Percentiles rank a stretch among this genome's conserved stretches.
Conservation (phyloP, 2,888 invertebrate species). For the Morpho achilles region DNA sequence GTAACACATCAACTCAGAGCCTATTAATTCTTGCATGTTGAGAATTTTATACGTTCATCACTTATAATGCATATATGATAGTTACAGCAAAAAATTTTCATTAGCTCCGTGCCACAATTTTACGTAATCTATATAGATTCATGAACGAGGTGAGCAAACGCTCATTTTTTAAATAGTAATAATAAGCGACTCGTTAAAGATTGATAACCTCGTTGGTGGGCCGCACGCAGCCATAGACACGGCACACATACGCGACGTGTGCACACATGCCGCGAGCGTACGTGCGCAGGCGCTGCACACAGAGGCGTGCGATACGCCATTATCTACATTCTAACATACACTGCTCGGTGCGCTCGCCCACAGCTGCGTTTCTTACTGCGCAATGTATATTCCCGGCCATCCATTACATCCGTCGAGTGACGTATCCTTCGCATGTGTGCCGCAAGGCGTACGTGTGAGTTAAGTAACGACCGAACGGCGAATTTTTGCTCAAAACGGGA, state of each 20-base stretch:
- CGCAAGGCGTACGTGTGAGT: conserved; percentile 33
- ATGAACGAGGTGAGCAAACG: conserved; percentile 38
- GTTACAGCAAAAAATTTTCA: neutral
- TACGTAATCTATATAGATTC: conserved; percentile 28
- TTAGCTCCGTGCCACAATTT: conserved; percentile 5
- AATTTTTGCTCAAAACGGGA: conserved; percentile 23
- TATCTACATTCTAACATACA: conserved; percentile 40
- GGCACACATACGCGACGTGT: conserved; percentile 32
- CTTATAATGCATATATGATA: conserved; percentile 4
- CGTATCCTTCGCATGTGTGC: conserved; percentile 23
- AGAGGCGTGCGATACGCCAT: conserved; percentile 29
- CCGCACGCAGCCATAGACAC: conserved; percentile 34
- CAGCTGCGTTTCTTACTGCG: conserved; percentile 29
- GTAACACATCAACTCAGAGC: conserved; percentile 25
- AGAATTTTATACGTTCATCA: conserved; percentile 20
- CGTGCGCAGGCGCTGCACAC: conserved; percentile 32
- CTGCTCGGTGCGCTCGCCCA: conserved; percentile 35
- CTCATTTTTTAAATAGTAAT: conserved; percentile 46
- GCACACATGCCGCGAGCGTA: conserved; percentile 34
- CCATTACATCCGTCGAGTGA: conserved; percentile 29
- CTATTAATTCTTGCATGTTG: conserved; percentile 20
- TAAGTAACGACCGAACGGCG: conserved; percentile 30
- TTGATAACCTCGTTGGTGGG: conserved; percentile 67
- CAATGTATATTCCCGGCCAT: conserved; percentile 39
- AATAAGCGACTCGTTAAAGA: conserved; percentile 59